Conservation (phyloP, 2,113 vertebrate genomes). For the Pterocles gutturalis region DNA sequence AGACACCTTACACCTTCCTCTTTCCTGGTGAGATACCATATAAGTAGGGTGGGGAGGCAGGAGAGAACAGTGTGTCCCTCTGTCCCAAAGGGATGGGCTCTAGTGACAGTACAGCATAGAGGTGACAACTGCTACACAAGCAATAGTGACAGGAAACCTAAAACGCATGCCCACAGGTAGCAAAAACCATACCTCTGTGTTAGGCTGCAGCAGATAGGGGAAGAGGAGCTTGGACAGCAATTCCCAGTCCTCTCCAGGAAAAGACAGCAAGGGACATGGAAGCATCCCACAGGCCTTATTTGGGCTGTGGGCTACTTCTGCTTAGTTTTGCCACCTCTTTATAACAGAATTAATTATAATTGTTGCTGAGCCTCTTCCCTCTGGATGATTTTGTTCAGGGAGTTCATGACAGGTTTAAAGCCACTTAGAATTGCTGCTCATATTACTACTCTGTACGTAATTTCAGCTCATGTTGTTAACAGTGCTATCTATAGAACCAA, state of each 20-base stretch:
- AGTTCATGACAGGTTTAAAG: neutral
- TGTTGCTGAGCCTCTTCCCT: neutral
- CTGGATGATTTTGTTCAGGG: neutral
- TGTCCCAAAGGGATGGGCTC: neutral
- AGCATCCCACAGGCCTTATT: neutral
- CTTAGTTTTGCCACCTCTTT: neutral
- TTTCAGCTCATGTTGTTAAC: constrained; percentile 10
- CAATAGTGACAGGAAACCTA: neutral
- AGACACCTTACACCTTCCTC: neutral
- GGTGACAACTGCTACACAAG: neutral
- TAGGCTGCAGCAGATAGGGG: neutral
- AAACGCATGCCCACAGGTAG: neutral
- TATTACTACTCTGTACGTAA: neutral
- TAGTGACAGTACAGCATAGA: neutral
- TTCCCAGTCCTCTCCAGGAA: neutral
- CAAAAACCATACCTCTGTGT: neutral
- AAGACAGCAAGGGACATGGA: neutral
- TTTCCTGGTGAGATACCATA: neutral
- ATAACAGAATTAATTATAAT: neutral
- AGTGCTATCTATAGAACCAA: neutral
- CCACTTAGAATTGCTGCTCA: neutral
- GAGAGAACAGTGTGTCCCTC: neutral
- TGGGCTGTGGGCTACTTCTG: neutral
- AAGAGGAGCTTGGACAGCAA: neutral
- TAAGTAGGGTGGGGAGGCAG: neutral